These are phyloP conservation scores for Slavum lentiscoides DNA, from an alignment of 2,888 invertebrate genomes.

Conservation along the genomic window DNA sequence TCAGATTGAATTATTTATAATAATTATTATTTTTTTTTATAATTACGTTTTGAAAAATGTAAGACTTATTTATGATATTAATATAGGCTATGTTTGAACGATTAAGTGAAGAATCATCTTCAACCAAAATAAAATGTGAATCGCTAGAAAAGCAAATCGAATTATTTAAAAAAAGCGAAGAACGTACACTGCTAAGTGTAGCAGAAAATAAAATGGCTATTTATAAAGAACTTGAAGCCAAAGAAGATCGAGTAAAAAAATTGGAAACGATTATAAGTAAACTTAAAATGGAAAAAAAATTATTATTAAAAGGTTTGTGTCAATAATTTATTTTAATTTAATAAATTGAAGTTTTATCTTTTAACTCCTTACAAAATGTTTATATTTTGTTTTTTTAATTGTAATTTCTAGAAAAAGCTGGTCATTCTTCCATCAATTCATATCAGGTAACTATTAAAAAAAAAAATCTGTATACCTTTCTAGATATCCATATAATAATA, in stretches of 20 bases:
- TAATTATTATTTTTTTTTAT: background rate
- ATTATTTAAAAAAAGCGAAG: slow-evolving; percentile 69
- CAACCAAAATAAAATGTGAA: slow-evolving; percentile 63
- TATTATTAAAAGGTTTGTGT: slow-evolving; percentile 32
- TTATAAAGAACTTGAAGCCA: slow-evolving; percentile 76
- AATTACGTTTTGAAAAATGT: background rate
- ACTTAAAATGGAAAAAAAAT: slow-evolving; percentile 53
- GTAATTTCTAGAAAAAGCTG: slow-evolving; percentile 22
- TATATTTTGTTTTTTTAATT: background rate
- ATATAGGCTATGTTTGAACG: slow-evolving; percentile 32
- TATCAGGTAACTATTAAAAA: slow-evolving; percentile 30
- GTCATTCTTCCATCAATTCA: slow-evolving; percentile 37
- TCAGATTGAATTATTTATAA: too few species aligned
- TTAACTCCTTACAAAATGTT: background rate
- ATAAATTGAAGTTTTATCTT: slow-evolving; percentile 4
- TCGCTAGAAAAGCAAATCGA: slow-evolving; percentile 65
- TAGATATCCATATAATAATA: too few species aligned
- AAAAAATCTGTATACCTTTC: background rate
- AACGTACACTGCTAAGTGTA: slow-evolving; percentile 72
- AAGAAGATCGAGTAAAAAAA: slow-evolving; percentile 61
- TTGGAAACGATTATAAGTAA: slow-evolving; percentile 53
- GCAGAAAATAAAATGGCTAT: slow-evolving; percentile 85
- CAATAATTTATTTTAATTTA: background rate
- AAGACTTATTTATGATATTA: background rate
- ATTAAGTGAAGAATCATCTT: slow-evolving; percentile 59